phyloP scores from a whole-genome alignment of 2,888 invertebrate genomes.

The Zonitis immaculata region DNA sequence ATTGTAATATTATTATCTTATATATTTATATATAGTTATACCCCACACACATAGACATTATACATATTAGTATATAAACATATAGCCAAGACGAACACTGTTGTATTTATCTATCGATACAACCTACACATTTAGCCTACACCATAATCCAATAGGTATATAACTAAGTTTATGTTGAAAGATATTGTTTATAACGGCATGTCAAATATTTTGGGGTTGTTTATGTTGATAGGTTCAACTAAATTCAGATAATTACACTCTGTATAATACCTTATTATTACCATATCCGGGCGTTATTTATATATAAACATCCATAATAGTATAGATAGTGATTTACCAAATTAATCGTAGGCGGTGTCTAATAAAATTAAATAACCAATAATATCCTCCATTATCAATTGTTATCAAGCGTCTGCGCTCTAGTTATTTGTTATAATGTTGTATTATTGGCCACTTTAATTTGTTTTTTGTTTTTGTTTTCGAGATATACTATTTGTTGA shows the following conservation, averaged over 20 bases:
- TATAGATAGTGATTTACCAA: too few species aligned
- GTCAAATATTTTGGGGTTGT: background rate
- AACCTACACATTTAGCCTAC: background rate
- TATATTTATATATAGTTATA: background rate
- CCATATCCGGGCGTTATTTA: too few species aligned
- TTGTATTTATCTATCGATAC: background rate
- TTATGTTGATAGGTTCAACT: background rate
- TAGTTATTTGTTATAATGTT: too few species aligned
- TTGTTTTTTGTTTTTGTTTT: too few species aligned
- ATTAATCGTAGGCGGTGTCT: too few species aligned
- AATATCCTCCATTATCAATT: too few species aligned
- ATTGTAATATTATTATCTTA: conserved; percentile 1
- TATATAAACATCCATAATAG: too few species aligned
- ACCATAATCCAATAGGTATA: background rate
- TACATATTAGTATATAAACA: background rate
- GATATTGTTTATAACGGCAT: background rate
- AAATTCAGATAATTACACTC: background rate
- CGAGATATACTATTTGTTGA: too few species aligned
- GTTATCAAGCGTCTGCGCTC: too few species aligned
- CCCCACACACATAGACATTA: conserved; percentile 1
- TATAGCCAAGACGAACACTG: background rate
- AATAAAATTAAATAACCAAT: too few species aligned
- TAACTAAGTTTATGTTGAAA: background rate
- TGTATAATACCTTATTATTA: too few species aligned
- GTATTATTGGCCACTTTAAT: too few species aligned